Evolutionary conservation across 2,888 invertebrate genomes (phyloP), one percentile per base, ranked within the genome.

Genomic region (Macropis europaea): DNA sequence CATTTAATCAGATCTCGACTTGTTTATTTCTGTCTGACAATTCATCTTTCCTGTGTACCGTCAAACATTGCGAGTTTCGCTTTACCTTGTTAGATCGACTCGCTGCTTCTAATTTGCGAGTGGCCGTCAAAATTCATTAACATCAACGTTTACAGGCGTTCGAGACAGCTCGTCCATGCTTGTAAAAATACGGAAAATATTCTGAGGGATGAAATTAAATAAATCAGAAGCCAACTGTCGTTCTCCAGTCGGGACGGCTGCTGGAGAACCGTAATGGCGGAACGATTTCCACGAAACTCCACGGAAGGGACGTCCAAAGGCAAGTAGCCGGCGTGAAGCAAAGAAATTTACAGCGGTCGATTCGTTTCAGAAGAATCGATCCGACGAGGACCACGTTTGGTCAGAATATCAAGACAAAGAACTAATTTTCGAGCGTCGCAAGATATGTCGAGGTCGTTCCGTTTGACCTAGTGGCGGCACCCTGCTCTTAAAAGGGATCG

Each of bases 401-500:
- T 19, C 19, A 6, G 48, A 17, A 52, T 11, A n/a, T n/a, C 4
- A 11, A 40, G 57, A 59, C 68, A 59, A 69, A 69, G 69, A 67
- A 32, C 50, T 53, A 59, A 69, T 67, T 69, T 57, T 38, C 57
- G 6, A 26, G 24, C 36, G 26, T 52, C 38, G 26, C 56, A 19
- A 26, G 43, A 32, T 67, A 67, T 64, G 64, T 72, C 63, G 71
- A 54, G 63, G 59, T 69, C 70, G 79, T 76, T 79, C 68, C 73
- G 66, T 77, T 71, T 79, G 79, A 79, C 79, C 79, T 71, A 79
- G 68, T 79, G 77, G 68, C 77, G 68, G 73, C 70, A 47, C 64
- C 68, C 60, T 53, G 43, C 43, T 61, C 15, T 64, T 42, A 26
- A 42, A 76, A 72, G 62, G 59, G 60, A 63, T 36, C 19, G 43